A percentile compares a stretch with the other conserved stretches of the same genome.
Evolutionary conservation across 2,797 vertebrate species (phyloP).

Genomic region (Acanthurus lineatus): DNA sequence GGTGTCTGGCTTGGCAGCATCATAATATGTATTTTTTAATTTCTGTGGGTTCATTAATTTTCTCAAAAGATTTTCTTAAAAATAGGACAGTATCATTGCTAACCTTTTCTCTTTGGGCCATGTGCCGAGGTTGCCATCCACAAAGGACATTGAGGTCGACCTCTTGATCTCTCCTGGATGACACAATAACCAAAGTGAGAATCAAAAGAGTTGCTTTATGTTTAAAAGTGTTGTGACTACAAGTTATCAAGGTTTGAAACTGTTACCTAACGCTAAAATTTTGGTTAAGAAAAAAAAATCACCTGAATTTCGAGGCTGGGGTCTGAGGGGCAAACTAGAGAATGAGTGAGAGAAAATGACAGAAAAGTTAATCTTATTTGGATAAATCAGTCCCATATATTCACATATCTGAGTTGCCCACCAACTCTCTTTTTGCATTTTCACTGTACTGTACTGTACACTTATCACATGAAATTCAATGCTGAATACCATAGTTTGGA

Average conservation of each 20-base stretch:
- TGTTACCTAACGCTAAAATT: not conserved
- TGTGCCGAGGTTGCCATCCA: conserved; percentile 95
- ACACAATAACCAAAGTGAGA: conserved; percentile 38
- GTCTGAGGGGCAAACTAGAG: conserved; percentile 84
- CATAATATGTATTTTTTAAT: not conserved
- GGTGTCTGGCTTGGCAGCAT: not conserved
- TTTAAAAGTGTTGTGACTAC: not conserved
- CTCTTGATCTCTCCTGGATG: conserved; percentile 93
- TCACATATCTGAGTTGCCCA: not conserved
- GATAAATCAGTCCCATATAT: not conserved
- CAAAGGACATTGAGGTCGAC: conserved; percentile 97
- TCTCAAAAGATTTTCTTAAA: not conserved
- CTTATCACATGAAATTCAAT: not conserved
- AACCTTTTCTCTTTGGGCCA: conserved; percentile 99
- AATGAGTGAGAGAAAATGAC: conserved; percentile 20
- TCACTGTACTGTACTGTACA: not conserved
- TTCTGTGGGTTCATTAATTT: not conserved
- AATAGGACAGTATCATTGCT: not conserved
- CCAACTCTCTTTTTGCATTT: not conserved
- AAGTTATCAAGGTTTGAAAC: not conserved
- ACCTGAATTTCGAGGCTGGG: conserved; percentile 91
- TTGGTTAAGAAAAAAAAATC: conserved; percentile 25
- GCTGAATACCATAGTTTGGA: not conserved
- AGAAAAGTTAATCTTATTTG: not conserved
- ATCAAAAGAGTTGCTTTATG: not conserved